Conservation (phyloP, 2,113 vertebrate genomes). For the Sinocyclocheilus rhinocerous region DNA sequence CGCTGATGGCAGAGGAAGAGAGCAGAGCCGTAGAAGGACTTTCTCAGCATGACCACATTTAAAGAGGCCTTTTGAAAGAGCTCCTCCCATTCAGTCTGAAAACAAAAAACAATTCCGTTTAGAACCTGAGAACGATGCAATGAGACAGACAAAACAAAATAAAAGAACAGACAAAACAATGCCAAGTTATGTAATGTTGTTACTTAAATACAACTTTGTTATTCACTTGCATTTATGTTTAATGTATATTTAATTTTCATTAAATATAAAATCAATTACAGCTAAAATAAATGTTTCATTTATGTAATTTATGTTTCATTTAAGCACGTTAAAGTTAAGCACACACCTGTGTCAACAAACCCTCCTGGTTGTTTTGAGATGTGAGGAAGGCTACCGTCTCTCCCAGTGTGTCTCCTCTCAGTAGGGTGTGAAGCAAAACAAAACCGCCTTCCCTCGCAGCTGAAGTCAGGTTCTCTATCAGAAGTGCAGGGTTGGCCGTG, state of each 20-base stretch:
- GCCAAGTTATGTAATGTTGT: neutral
- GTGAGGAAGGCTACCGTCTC: conserved; percentile 84
- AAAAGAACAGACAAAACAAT: neutral
- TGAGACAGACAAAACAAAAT: neutral
- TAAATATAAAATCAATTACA: too few species aligned
- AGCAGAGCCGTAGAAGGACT: conserved; percentile 86
- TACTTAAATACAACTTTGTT: neutral
- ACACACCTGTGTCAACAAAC: conserved; percentile 84
- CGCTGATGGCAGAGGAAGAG: conserved; percentile 84
- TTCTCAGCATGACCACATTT: conserved; percentile 78
- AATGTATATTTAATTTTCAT: too few species aligned
- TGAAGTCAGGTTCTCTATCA: conserved; percentile 82
- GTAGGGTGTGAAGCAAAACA: conserved; percentile 86
- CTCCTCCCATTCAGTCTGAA: conserved; percentile 86
- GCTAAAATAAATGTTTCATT: too few species aligned
- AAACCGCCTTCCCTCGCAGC: conserved; percentile 85
- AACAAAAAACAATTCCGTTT: neutral
- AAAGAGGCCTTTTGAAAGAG: conserved; percentile 76
- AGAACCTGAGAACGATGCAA: neutral
- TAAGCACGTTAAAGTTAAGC: neutral
- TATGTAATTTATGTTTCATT: too few species aligned
- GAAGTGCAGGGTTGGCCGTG: conserved; percentile 57
- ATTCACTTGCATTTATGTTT: neutral
- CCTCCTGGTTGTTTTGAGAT: conserved; percentile 65
- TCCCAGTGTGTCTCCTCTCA: conserved; percentile 82